Percentiles rank a stretch among this genome's conserved stretches.
Conservation (phyloP, 1,140 invertebrate genomes). For the Pseudomyrmex concolor region DNA sequence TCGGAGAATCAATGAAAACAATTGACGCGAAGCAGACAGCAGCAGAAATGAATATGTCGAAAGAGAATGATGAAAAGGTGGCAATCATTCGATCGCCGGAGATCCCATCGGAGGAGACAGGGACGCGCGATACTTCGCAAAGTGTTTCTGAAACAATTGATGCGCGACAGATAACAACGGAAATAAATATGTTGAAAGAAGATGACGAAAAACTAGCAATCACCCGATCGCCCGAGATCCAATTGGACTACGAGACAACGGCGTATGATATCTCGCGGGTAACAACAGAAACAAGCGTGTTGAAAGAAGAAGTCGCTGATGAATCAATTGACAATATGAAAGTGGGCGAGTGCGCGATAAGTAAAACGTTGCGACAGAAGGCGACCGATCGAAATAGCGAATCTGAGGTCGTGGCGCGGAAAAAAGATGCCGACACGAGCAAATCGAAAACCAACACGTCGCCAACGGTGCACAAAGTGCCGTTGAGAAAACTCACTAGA, state of each 20-base stretch:
- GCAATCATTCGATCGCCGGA: no score
- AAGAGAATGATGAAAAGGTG: not conserved
- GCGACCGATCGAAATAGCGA: not conserved
- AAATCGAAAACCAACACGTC: not conserved
- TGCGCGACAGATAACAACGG: no score
- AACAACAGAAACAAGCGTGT: slow-evolving; percentile 15
- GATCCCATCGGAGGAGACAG: no score
- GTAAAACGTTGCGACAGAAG: not conserved
- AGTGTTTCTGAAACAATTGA: no score
- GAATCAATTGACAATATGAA: not conserved
- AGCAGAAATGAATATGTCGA: slow-evolving; percentile 3
- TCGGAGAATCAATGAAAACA: slow-evolving; percentile 20
- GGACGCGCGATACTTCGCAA: no score
- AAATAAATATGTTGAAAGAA: no score
- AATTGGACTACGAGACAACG: no score
- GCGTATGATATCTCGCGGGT: no score
- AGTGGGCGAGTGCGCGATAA: not conserved
- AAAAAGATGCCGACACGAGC: not conserved
- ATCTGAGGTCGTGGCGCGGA: not conserved
- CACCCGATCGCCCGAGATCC: no score
- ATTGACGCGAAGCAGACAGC: not conserved
- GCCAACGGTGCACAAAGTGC: not conserved
- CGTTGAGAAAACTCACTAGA: not conserved
- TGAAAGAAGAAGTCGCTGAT: not conserved
- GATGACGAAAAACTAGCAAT: no score